Base-by-base conservation (phyloP, 2,797 vertebrate genomes). In the Sebastiscus tertius region DNA sequence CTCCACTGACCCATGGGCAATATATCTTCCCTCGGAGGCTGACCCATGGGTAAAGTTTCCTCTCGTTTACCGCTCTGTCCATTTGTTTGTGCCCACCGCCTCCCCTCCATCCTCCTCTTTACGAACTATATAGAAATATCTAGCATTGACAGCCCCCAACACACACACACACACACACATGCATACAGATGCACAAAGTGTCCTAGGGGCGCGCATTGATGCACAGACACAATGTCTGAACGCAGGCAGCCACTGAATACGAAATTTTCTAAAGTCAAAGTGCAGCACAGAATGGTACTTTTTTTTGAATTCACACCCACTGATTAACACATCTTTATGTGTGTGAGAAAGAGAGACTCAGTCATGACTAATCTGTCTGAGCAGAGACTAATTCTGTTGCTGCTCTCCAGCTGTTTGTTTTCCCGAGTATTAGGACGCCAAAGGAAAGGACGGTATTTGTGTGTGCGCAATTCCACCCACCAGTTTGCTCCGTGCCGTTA, bases 11-110 rank as follows among this genome's bases (percentile, higher is more conserved):
- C 95, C 94, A 94, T 95, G 95, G 95, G 95, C 92, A 94, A 95
- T 95, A 95, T 95, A 95, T 95, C 92, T 93, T 91, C 88, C 86
- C 93, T 92, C 87, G 10, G 86, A 91, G 91, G 90, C 86, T 95
- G 93, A 95, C 95, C 95, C 93, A 94, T 93, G 94, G 95, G 94
- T 94, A 95, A 94, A 94, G 90, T 93, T 94, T 95, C 86, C 92
- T 89, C 89, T 91, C 90, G 91, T 89, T 96, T 96, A 94, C 94
- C 93, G 90, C 93, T 94, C 91, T 91, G 91, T 95, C 94, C 94
- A 96, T 96, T 96, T 95, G 93, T 86, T 94, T 88, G 93, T 92
- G 91, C 93, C 93, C 92, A 87, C 89, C 79, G 42, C 80, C 88
- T 90, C 93, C 85, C 77, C 62, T 93, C 87, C 83, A 77, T 81